Percentiles rank a stretch among this genome's conserved stretches.
phyloP scores from a whole-genome alignment of 2,888 invertebrate genomes.

The Clitarchus hookeri region DNA sequence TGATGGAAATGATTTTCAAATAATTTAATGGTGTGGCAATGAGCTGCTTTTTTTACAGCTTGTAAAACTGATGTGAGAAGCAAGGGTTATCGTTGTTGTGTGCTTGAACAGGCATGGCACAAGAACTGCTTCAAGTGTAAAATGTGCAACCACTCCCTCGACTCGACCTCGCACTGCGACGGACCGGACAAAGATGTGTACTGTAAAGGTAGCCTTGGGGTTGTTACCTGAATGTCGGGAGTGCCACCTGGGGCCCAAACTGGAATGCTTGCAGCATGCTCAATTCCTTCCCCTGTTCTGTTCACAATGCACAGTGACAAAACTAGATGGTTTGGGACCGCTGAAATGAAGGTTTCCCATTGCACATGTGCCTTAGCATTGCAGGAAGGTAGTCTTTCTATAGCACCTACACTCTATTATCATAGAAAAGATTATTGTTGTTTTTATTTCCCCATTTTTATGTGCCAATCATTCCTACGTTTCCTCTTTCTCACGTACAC shows the following conservation, averaged over 20 bases:
- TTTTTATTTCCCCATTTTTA: too few relatives aligned
- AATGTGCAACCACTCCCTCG: conserved; percentile 81
- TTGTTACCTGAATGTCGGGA: not conserved
- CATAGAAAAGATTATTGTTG: too few relatives aligned
- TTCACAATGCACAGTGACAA: not conserved
- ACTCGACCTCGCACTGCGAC: conserved; percentile 89
- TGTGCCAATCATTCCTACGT: too few relatives aligned
- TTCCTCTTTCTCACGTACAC: too few relatives aligned
- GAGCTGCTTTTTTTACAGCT: too few relatives aligned
- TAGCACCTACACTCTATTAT: too few relatives aligned
- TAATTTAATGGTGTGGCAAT: too few relatives aligned
- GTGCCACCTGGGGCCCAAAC: not conserved
- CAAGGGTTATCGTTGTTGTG: not conserved
- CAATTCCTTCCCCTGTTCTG: not conserved
- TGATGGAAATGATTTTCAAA: too few relatives aligned
- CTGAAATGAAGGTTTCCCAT: too few relatives aligned
- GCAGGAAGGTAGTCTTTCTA: too few relatives aligned
- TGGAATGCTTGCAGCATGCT: not conserved
- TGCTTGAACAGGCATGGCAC: conserved; percentile 76
- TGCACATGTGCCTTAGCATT: too few relatives aligned
- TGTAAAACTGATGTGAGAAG: not conserved
- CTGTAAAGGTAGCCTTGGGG: conserved; percentile 77
- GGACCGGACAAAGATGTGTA: conserved; percentile 91
- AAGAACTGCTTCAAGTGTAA: conserved; percentile 88
- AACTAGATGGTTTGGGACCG: not conserved